These are phyloP conservation scores for Tetragonula carbonaria DNA, from an alignment of 2,888 invertebrate genomes.

Conservation along the genomic window DNA sequence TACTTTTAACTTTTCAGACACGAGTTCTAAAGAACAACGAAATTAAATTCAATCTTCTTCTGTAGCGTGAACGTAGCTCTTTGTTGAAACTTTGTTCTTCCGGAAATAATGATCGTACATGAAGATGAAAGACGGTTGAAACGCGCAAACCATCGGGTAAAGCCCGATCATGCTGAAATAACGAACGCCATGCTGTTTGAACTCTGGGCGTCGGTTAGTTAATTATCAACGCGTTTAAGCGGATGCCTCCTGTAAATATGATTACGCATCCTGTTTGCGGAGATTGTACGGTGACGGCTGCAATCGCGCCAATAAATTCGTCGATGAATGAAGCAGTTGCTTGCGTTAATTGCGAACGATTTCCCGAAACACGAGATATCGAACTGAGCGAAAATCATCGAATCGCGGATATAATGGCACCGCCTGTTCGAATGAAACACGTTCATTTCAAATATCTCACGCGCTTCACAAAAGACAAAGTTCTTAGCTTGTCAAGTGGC, in stretches of 20 bases:
- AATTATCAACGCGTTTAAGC: conserved; percentile 36
- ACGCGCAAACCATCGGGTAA: not conserved
- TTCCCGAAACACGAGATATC: conserved; percentile 10
- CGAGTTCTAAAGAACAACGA: too few species aligned
- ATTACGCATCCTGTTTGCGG: conserved; percentile 28
- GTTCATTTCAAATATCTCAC: not conserved
- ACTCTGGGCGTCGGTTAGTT: conserved; percentile 24
- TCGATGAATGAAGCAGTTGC: conserved; percentile 14
- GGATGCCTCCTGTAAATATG: conserved; percentile 37
- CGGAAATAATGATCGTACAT: not conserved
- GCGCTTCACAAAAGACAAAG: too few species aligned
- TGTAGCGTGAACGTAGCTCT: not conserved
- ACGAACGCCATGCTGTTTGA: conserved; percentile 22
- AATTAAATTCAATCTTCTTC: too few species aligned
- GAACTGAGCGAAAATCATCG: not conserved
- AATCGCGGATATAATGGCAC: not conserved
- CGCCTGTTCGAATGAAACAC: not conserved
- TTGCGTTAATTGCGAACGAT: conserved; percentile 29
- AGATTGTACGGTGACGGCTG: conserved; percentile 18
- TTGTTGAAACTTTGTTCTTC: not conserved
- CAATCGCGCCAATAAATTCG: conserved; percentile 23
- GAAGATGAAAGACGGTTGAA: not conserved
- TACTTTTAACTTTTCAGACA: too few species aligned
- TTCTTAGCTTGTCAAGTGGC: too few species aligned
- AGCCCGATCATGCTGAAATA: conserved; percentile 18